Evolutionary conservation across 2,797 vertebrate species (phyloP), one percentile per base, ranked within the genome.

Genomic region (Valencia hispanica): DNA sequence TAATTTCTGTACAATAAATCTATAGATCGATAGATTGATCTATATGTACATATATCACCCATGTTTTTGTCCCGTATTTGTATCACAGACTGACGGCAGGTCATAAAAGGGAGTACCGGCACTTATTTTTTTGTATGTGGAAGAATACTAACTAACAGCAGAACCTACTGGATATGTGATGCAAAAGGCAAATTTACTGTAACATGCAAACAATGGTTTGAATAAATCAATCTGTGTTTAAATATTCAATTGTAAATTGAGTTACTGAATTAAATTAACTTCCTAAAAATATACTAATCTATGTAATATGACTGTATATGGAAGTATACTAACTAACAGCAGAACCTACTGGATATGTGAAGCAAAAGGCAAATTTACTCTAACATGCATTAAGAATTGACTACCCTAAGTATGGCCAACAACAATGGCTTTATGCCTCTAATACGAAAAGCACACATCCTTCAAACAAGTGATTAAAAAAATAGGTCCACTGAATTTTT

Each of bases 371-470:
- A 20, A 63, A 34, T 20, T 39, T 65, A 4, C 9, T 36, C 0
- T 12, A 66, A 41, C 36, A 51, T 25, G 6, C 5, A 18, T 39
- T 61, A 10, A 32, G 32, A 61, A 34, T 12, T 34, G 30, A 18
- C 30, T 20, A 4, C 6, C 27, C 17, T 32, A 57, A 12, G 12
- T 57, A 9, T 15, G 6, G 57, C 11, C 7, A 18, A 10, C 53
- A 55, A 55, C 4, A n/a, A n/a, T n/a, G n/a, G n/a, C n/a, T 79
- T 83, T 73, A 65, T 77, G 63, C 22, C 36, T 66, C 22, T 66
- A 66, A 66, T 66, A 68, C 76, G 88, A 83, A 88, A 83, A 77
- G 81, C 47, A 63, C 63, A 69, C 78, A 74, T 57, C 57, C 55
- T 61, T 79, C 15, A 65, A 70, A 78, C 59, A 12, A 70, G 63